Conservation (phyloP, 2,888 invertebrate species). For the Oligia latruncula region DNA sequence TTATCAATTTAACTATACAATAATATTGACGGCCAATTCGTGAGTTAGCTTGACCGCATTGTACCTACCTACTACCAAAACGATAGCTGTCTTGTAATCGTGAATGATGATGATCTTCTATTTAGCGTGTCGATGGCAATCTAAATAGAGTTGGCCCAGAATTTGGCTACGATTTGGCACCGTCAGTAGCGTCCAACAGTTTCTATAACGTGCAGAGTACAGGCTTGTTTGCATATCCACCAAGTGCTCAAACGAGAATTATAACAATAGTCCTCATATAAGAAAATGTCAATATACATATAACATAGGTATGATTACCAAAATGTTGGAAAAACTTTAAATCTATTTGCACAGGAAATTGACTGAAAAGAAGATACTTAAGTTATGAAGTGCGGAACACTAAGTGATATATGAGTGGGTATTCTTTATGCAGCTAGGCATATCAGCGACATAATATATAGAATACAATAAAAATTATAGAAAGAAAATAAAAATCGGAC, state of each 20-base stretch:
- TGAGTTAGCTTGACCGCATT: conserved; percentile 12
- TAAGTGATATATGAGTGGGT: conserved; percentile 16
- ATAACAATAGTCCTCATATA: background rate
- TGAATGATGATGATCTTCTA: background rate
- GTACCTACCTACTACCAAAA: background rate
- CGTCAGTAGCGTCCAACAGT: background rate
- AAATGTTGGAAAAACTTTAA: conserved; percentile 16
- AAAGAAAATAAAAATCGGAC: background rate
- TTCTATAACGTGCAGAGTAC: background rate
- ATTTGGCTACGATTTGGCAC: background rate
- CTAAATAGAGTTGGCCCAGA: background rate
- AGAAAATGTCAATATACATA: background rate
- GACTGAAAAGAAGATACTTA: background rate
- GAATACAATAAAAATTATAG: background rate
- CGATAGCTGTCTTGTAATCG: background rate
- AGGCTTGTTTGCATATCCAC: background rate
- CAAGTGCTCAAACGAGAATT: background rate
- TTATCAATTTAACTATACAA: conserved; percentile 43
- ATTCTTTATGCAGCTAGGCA: background rate
- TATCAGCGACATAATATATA: background rate
- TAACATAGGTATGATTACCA: background rate
- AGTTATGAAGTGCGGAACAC: background rate
- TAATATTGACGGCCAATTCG: conserved; percentile 33
- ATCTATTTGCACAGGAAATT: conserved; percentile 10
- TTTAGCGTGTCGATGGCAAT: background rate